These are phyloP conservation scores for Labeo calbasu DNA, from an alignment of 2,797 vertebrate species.

Conservation along the genomic window DNA sequence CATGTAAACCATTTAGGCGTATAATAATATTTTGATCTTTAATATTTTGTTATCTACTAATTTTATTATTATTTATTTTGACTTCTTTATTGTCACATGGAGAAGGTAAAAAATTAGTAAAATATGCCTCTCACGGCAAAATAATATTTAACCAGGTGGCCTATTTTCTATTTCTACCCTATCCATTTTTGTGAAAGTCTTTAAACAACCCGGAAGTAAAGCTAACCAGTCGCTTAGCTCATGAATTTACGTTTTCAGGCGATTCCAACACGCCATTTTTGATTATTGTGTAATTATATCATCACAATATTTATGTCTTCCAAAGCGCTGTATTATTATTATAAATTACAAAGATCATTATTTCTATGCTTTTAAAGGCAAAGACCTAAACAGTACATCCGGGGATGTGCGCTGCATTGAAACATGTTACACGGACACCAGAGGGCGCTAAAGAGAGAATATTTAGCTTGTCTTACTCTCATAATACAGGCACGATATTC, in stretches of 20 bases:
- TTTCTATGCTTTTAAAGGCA: background rate
- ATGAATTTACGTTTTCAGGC: background rate
- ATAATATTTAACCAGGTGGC: background rate
- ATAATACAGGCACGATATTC: background rate
- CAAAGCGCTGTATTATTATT: background rate
- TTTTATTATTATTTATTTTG: background rate
- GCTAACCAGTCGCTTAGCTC: background rate
- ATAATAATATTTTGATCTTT: background rate
- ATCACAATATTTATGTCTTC: background rate
- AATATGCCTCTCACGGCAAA: background rate
- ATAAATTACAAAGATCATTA: background rate
- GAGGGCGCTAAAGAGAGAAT: background rate
- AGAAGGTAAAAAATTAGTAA: background rate
- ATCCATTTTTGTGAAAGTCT: background rate
- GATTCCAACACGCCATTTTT: background rate
- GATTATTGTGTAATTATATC: background rate
- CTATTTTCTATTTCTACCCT: background rate
- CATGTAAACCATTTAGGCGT: background rate
- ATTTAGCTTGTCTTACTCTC: background rate
- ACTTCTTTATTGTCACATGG: background rate
- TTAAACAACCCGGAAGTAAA: slow-evolving; percentile 40
- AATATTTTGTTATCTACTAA: background rate
- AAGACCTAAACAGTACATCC: background rate
- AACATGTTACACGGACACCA: background rate
- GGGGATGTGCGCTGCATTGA: background rate